phyloP scores from a whole-genome alignment of 2,797 vertebrate species.

The Channa striata region DNA sequence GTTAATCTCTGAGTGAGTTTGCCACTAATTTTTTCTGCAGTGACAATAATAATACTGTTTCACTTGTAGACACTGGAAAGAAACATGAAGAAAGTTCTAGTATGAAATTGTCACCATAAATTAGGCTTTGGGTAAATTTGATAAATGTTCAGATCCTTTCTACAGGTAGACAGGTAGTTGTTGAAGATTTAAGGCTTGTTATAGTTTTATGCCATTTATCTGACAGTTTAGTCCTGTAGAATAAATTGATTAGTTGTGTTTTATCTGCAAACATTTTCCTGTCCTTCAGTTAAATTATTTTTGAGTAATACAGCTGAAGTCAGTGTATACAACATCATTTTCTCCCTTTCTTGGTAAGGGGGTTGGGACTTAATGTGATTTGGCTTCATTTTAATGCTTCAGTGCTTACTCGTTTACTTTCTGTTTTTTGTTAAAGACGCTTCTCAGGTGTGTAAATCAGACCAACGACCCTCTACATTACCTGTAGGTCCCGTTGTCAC shows the following conservation, averaged over 20 bases:
- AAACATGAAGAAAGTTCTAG: slow-evolving; percentile 10
- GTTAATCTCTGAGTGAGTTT: not conserved
- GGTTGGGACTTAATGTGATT: slow-evolving; percentile 14
- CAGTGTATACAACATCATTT: slow-evolving; percentile 35
- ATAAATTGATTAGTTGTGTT: too few relatives aligned
- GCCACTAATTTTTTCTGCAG: too few relatives aligned
- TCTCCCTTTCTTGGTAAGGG: slow-evolving; percentile 5
- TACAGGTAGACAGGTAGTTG: too few relatives aligned
- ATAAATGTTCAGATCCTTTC: too few relatives aligned
- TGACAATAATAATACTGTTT: slow-evolving; percentile 1
- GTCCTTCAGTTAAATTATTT: slow-evolving; percentile 1
- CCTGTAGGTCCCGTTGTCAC: slow-evolving; percentile 94
- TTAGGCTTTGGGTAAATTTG: not conserved
- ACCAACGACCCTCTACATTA: slow-evolving; percentile 95
- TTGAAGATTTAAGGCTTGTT: too few relatives aligned
- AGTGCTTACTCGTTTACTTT: slow-evolving; percentile 20
- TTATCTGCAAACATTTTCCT: not conserved
- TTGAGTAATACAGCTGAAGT: slow-evolving; percentile 10
- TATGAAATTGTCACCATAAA: not conserved
- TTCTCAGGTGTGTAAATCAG: slow-evolving; percentile 94
- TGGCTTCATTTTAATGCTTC: slow-evolving; percentile 21
- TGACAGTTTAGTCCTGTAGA: too few relatives aligned
- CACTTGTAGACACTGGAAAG: not conserved
- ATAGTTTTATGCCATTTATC: not conserved
- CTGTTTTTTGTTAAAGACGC: slow-evolving; percentile 83